Conservation (phyloP, 2,888 invertebrate species). For the Drosophila setosimentum region DNA sequence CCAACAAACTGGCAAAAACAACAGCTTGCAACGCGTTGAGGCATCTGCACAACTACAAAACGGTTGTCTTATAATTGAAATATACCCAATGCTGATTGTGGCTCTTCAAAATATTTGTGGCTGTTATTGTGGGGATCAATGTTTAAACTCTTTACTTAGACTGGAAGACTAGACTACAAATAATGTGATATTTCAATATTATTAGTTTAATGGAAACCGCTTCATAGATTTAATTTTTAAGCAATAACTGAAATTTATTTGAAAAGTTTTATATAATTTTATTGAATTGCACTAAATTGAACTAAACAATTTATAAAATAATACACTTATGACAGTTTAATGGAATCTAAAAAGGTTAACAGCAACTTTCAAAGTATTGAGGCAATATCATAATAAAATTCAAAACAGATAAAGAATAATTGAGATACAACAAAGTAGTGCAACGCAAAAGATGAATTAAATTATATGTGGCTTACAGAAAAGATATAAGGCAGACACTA, state of each 20-base stretch:
- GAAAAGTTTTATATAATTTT: not conserved
- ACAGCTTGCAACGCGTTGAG: slow-evolving; percentile 23
- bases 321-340: no score
- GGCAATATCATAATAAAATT: not conserved
- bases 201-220: not conserved
- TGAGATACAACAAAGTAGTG: slow-evolving; percentile 43
- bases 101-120: not conserved
- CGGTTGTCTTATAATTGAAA: slow-evolving; percentile 49
- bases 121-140: not conserved
- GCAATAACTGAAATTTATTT: not conserved
- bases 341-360: not conserved
- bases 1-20: slow-evolving; percentile 17
- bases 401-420: slow-evolving; percentile 36
- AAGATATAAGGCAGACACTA: not conserved
- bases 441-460: slow-evolving; percentile 28
- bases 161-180: not conserved
- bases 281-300: not conserved
- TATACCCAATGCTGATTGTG: slow-evolving; percentile 15
- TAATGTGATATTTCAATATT: not conserved
- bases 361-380: not conserved
- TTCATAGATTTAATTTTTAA: no score
- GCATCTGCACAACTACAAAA: slow-evolving; percentile 36
- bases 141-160: not conserved
- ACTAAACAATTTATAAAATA: no score
- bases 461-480: not conserved